Evolutionary conservation across 2,888 invertebrate genomes (phyloP), one percentile per base, ranked within the genome.

Genomic region (Hypomecis atomaria): DNA sequence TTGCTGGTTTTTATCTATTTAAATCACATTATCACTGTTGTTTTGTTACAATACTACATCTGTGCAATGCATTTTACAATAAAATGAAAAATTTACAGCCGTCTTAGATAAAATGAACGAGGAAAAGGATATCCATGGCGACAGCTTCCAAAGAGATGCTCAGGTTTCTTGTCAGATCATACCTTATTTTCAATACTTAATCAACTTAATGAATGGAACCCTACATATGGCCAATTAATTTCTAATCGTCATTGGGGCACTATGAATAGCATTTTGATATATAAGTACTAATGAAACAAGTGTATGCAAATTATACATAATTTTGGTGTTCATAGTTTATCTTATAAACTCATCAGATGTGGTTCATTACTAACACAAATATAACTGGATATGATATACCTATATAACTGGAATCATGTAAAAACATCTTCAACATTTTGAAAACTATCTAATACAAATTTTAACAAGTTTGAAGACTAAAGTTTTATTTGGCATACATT

Each of bases 61-160:
- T 59, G 7, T 47, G 48, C 34, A 13, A 33, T 37, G 6, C 44
- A 23, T 37, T 42, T 36, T 42, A 11, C 40, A 23, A 42, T 33
- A 37, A 45, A 37, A 47, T 50, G 34, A 42, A 34, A 34, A 47
- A 65, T 68, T 72, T 72, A 50, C 72, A 71, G 66, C 62, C 42
- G 34, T 56, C 11, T 66, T 67, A 62, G 11, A 56, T 66, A 70
- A 52, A 67, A 71, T 71, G 73, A 70, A 65, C 58, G 66, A 64
- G n/a, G 70, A 69, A 69, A 70, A 69, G 65, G 70, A 71, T 61
- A 67, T 69, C 62, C 65, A 55, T 59, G 66, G 59, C 61, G 60
- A 56, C 62, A 69, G 62, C 66, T 47, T 66, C 64, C 59, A 58
- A 68, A 71, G 62, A 62, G 71, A 72, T 69, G 64, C 69, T 65